These are phyloP conservation scores for Mola mola DNA, from an alignment of 2,113 vertebrate genomes.

Conservation along the genomic window DNA sequence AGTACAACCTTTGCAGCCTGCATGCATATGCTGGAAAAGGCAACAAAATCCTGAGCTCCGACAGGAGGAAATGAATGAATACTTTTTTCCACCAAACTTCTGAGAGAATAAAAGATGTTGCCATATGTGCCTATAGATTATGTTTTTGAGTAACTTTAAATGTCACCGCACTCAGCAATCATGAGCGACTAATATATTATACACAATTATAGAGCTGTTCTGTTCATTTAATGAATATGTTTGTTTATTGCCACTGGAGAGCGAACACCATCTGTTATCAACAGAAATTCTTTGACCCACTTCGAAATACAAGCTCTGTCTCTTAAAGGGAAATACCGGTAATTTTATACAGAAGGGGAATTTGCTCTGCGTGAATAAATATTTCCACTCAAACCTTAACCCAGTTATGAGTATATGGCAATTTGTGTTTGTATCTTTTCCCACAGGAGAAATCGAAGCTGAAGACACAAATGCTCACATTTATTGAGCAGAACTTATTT, in stretches of 20 bases:
- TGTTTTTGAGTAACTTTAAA: conserved; percentile 21
- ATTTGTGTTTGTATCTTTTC: background rate
- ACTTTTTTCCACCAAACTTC: background rate
- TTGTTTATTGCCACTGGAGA: conserved; percentile 70
- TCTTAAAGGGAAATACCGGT: conserved; percentile 34
- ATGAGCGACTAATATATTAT: conserved; percentile 51
- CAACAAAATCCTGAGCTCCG: too few relatives aligned
- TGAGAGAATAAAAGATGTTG: background rate
- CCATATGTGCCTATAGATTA: conserved; percentile 3
- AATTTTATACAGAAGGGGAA: conserved; percentile 14
- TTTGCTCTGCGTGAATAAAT: conserved; percentile 29
- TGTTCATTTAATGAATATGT: conserved; percentile 61
- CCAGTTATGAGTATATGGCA: conserved; percentile 6
- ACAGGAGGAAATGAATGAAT: too few relatives aligned
- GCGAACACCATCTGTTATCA: conserved; percentile 69
- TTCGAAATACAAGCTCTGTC: conserved; percentile 57
- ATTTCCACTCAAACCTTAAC: conserved; percentile 22
- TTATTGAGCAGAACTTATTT: background rate
- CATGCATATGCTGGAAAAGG: background rate
- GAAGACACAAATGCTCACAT: background rate
- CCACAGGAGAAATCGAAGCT: background rate
- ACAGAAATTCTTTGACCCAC: conserved; percentile 69
- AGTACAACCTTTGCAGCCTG: too few relatives aligned
- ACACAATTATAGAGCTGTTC: conserved; percentile 50
- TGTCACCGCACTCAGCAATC: conserved; percentile 30